Evolutionary conservation across 2,113 vertebrate species (phyloP), one percentile per base, ranked within the genome.

Genomic region (Chionomys nivalis): DNA sequence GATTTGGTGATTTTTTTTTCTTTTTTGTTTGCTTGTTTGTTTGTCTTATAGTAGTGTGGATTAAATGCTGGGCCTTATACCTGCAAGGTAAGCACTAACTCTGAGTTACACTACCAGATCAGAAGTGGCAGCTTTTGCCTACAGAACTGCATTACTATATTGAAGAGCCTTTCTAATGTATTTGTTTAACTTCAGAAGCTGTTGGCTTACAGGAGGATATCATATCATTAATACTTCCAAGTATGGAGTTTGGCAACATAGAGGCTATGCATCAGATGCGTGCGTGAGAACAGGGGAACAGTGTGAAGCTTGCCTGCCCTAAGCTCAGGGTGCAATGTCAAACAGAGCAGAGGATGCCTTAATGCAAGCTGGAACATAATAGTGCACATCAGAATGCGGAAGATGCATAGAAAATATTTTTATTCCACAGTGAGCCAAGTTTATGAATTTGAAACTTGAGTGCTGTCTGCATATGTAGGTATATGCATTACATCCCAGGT

Each of bases 391-490:
- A 92, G 91, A 96, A 39, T 90, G 0, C 9, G 81, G 76, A 47
- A 49, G 17, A 76, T 79, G 31, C 26, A 26, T 88, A 49, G 3
- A 42, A 95, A 87, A 70, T 36, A 68, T 89, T 89, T 96, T 95
- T 81, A 81, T 96, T 52, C 33, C 10, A 93, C 21, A 90, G 13
- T 81, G 63, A 96, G 24, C 36, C 61, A 96, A 47, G 44, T 96
- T 90, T 14, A 77, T 55, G 63, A 73, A 85, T 94, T 86, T 86
- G 33, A 95, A 44, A 44, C 52, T 73, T 72, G 42, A 83, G 75
- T 76, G 72, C 91, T 36, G 16, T 90, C 36, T 93, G 44, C n/a
- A 86, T 26, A 92, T 77, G 3, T 13, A 11, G 7, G 23, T 39
- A 68, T 65, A 68, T 42, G 21, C 13, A 72, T 86, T 87, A 10